Evolutionary conservation across 30 jellyfish, hydroid and myxozoan species (phyloP).

Genomic region (Sanderia malayensis): DNA sequence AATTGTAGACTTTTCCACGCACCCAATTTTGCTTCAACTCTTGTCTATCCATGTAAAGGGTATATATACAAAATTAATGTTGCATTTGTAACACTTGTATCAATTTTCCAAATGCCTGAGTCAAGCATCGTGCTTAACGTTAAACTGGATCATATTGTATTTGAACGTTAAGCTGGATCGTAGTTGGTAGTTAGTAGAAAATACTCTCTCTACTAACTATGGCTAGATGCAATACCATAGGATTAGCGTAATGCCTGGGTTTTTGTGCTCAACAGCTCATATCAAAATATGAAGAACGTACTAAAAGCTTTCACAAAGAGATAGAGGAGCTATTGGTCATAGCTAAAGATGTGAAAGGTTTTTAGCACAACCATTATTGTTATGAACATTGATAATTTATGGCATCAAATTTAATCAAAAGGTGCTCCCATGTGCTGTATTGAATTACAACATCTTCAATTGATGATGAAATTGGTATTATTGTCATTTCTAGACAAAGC

Average conservation of each 20-base stretch:
- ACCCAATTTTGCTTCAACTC: too few relatives aligned
- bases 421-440: too few relatives aligned
- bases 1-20: too few relatives aligned
- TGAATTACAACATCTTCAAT: too few relatives aligned
- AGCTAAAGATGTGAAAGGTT: neutral
- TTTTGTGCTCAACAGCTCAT: constrained; percentile 8
- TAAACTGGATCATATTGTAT: neutral
- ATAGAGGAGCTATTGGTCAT: neutral
- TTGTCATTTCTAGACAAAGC: too few relatives aligned
- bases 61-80: too few relatives aligned
- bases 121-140: neutral
- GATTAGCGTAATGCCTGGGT: neutral
- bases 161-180: neutral
- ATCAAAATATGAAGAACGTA: constrained; percentile 22
- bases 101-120: neutral
- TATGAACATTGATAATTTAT: too few relatives aligned
- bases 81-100: too few relatives aligned
- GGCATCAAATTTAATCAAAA: too few relatives aligned
- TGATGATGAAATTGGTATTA: too few relatives aligned
- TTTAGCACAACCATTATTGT: too few relatives aligned
- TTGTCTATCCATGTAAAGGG: too few relatives aligned
- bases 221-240: neutral
- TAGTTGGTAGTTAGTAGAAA: neutral
- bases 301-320: constrained; percentile 17
- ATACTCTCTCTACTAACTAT: neutral